phyloP scores from a whole-genome alignment of 2,113 vertebrate genomes.

The Merops nubicus region DNA sequence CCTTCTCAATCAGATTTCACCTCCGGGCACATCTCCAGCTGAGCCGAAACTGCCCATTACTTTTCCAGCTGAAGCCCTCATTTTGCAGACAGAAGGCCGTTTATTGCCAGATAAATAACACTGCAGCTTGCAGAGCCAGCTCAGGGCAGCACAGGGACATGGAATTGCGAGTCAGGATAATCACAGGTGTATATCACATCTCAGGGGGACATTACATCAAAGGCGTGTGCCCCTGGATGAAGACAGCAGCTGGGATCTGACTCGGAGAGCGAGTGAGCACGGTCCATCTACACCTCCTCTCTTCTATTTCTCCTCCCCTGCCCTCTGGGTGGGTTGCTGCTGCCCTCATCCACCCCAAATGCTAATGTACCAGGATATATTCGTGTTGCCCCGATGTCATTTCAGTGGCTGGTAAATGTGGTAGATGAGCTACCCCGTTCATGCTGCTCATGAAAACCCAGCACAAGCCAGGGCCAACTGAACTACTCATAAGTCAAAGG shows the following conservation, averaged over 20 bases:
- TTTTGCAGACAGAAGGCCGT: neutral
- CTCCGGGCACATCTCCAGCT: constrained; percentile 1
- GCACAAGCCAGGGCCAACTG: neutral
- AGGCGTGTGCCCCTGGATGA: neutral
- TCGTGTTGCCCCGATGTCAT: neutral
- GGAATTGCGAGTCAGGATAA: constrained; percentile 3
- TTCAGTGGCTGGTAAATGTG: neutral
- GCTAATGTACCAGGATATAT: neutral
- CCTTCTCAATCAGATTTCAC: neutral
- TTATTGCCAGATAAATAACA: constrained; percentile 21
- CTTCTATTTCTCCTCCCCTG: neutral
- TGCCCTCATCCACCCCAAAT: neutral
- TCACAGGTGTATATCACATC: constrained; percentile 16
- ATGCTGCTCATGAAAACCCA: neutral
- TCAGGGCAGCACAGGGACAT: neutral
- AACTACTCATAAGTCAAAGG: neutral
- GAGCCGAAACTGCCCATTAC: neutral
- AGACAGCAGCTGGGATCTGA: neutral
- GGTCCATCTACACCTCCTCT: neutral
- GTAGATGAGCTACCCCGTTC: neutral
- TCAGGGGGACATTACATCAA: neutral
- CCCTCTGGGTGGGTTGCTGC: neutral
- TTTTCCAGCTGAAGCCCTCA: neutral
- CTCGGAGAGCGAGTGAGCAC: neutral
- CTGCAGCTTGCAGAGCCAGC: neutral